Evolutionary conservation across 2,888 invertebrate species (phyloP), one percentile per base, ranked within the genome.

Genomic region (Phaonia tiefii): DNA sequence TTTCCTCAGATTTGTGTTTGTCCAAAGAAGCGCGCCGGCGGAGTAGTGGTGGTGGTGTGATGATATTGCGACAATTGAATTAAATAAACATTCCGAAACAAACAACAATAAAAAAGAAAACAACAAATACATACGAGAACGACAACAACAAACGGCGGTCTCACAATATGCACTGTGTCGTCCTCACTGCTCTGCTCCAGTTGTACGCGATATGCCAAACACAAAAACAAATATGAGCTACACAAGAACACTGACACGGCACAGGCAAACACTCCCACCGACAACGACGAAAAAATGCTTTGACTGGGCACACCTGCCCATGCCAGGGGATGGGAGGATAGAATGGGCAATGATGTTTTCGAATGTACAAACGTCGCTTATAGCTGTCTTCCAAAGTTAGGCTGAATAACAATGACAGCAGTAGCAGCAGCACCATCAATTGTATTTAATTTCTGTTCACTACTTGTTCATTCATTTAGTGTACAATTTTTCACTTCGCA

Each of bases 11-110:
- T 69, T 22, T 31, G 44, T 71, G 37, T 51, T 31, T 70, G 10
- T 69, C 65, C 26, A 70, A 74, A 60, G 37, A 74, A 17, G 37
- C 17, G 58, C 51, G 65, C 39, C 49, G 58, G 44, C 69, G 8
- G 31, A 3, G 3, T 31, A 3, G 31, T 31, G n/a, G 73, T 63
- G 20, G 11, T 5, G 10, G 60, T 63, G 63, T 63, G 39, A 31
- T 63, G 42, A 63, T 63, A 80, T 77, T 78, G 75, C 78, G 75
- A 42, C 78, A 81, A 78, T 78, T 78, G 72, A 78, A 78, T 78
- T 78, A 81, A 75, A 78, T 65, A 81, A 75, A 73, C 75, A 75
- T 65, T n/a, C n/a, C n/a, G n/a, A n/a, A 69, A 49, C 67, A 22
- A 63, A 22, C 63, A 39, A 20, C 5, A 4, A 20, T 39, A 13